phyloP scores from a whole-genome alignment of 2,888 invertebrate genomes.

The Hemithea aestivaria region DNA sequence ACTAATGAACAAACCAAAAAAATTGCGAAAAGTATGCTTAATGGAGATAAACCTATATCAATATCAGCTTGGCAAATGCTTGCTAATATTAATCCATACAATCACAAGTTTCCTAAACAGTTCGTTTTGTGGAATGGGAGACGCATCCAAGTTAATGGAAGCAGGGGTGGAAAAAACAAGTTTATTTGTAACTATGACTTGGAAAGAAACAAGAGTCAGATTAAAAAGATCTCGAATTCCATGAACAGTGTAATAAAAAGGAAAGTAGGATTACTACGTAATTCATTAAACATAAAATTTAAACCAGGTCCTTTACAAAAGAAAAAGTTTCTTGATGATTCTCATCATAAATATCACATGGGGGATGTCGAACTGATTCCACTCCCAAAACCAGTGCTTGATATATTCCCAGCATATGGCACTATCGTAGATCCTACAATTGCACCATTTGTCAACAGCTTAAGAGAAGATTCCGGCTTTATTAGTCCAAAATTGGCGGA shows the following conservation, averaged over 20 bases:
- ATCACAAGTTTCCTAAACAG: slow-evolving; percentile 44
- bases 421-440: slow-evolving; percentile 64
- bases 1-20: slow-evolving; percentile 51
- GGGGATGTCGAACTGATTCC: slow-evolving; percentile 65
- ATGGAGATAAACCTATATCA: slow-evolving; percentile 48
- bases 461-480: slow-evolving; percentile 51
- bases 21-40: slow-evolving; percentile 51
- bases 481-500: slow-evolving; percentile 74
- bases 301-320: slow-evolving; percentile 78
- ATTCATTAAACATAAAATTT: slow-evolving; percentile 63
- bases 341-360: slow-evolving; percentile 60
- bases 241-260: slow-evolving; percentile 27
- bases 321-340: slow-evolving; percentile 65
- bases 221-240: slow-evolving; percentile 21
- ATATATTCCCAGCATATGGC: slow-evolving; percentile 68
- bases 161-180: slow-evolving; percentile 58
- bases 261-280: slow-evolving; percentile 47
- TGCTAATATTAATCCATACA: slow-evolving; percentile 59
- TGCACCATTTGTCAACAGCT: slow-evolving; percentile 56
- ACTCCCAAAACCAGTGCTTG: slow-evolving; percentile 72
- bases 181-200: slow-evolving; percentile 52
- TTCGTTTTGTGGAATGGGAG: slow-evolving; percentile 59
- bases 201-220: slow-evolving; percentile 28
- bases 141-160: slow-evolving; percentile 56
- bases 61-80: slow-evolving; percentile 68